Evolutionary conservation across 2,113 vertebrate species (phyloP).

Genomic region (Heptranchias perlo): DNA sequence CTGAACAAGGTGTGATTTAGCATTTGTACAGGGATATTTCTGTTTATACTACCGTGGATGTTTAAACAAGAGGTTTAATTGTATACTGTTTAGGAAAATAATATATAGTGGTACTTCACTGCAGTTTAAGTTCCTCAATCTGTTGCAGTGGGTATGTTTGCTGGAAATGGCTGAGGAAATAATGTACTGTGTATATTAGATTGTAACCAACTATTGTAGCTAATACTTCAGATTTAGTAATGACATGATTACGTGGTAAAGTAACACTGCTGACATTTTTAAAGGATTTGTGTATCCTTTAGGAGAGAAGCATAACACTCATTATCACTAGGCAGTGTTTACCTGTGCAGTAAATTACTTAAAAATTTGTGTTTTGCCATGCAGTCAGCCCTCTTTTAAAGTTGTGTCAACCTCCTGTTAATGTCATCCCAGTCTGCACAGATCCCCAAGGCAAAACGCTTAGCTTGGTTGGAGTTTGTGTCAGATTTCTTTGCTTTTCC

Average conservation of each 20-base stretch:
- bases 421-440: neutral
- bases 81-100: neutral
- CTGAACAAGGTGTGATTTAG: neutral
- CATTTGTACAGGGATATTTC: neutral
- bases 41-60: neutral
- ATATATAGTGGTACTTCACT: neutral
- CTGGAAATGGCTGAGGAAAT: neutral
- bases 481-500: conserved; percentile 41
- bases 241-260: neutral
- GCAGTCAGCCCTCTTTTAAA: neutral
- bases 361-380: neutral
- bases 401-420: neutral
- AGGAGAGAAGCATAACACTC: neutral
- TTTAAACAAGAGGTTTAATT: conserved; percentile 19
- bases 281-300: neutral
- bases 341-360: neutral
- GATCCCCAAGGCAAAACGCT: conserved; percentile 28
- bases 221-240: neutral
- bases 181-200: neutral
- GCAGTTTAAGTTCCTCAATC: neutral
- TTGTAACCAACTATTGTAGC: neutral
- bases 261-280: neutral
- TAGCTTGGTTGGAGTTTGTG: conserved; percentile 22
- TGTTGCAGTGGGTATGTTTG: neutral
- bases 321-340: neutral